A percentile compares a stretch with the other conserved stretches of the same genome.
These are phyloP conservation scores for Channa argus DNA, from an alignment of 2,113 vertebrate species.

Conservation along the genomic window DNA sequence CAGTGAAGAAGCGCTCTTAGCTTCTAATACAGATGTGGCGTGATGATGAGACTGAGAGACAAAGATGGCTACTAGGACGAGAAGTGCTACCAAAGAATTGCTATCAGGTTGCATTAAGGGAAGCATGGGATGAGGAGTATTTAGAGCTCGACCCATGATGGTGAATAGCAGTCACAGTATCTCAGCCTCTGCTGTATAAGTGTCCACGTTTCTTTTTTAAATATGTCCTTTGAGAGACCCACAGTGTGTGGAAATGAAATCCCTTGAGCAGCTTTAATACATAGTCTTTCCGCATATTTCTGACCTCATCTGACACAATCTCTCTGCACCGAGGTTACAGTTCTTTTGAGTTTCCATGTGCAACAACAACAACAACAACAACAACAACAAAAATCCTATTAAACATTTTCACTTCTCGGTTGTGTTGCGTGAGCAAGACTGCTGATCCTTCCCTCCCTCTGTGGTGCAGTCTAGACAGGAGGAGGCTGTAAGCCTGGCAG, in stretches of 20 bases:
- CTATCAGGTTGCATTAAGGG: background rate
- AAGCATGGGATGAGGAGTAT: background rate
- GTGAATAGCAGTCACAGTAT: background rate
- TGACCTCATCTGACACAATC: background rate
- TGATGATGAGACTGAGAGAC: no score
- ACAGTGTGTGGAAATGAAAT: background rate
- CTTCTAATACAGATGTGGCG: no score
- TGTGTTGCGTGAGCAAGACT: slow-evolving; percentile 30
- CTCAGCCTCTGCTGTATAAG: no score
- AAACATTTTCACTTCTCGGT: slow-evolving; percentile 24
- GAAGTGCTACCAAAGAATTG: background rate
- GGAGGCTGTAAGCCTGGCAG: slow-evolving; percentile 59
- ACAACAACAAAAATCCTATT: background rate
- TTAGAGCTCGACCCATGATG: background rate
- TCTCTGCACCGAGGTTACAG: background rate
- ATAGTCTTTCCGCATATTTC: background rate
- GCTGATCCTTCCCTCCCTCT: slow-evolving; percentile 63
- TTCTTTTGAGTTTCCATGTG: background rate
- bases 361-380: background rate
- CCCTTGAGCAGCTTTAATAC: background rate
- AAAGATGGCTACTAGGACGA: no score
- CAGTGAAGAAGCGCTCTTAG: no score
- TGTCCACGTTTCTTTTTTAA: no score
- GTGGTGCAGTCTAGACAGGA: slow-evolving; percentile 68
- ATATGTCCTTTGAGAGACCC: background rate